A percentile compares a stretch with the other conserved stretches of the same genome.
Evolutionary conservation across 2,888 invertebrate species (phyloP).

Genomic region (Cataglyphis altisquamis): DNA sequence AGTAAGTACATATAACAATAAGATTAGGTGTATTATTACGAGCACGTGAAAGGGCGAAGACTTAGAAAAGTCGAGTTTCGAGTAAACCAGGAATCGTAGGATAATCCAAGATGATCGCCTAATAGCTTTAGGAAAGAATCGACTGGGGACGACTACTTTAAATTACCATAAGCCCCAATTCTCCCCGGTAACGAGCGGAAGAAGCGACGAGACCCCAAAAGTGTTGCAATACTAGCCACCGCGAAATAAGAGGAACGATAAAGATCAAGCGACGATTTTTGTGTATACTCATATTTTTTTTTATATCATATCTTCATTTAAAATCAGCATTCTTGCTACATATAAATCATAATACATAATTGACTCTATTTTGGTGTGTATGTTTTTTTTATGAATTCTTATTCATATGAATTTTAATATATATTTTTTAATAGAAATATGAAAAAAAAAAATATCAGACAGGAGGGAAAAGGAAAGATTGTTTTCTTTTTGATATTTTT

Average conservation of each 20-base stretch:
- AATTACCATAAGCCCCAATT: constrained; percentile 85
- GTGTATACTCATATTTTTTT: neutral
- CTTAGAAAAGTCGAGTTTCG: constrained; percentile 84
- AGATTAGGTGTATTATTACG: constrained; percentile 2
- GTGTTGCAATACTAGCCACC: constrained; percentile 80
- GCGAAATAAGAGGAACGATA: constrained; percentile 59
- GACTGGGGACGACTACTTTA: constrained; percentile 82
- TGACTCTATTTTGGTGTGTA: neutral
- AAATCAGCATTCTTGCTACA: neutral
- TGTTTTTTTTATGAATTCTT: neutral
- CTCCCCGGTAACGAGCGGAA: constrained; percentile 83
- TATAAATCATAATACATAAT: neutral
- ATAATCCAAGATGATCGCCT: constrained; percentile 86
- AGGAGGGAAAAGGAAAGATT: constrained; percentile 39
- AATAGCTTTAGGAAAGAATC: constrained; percentile 86
- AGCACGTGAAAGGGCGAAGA: constrained; percentile 77
- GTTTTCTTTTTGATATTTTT: constrained; percentile 15
- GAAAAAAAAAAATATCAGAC: constrained; percentile 44
- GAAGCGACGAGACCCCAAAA: constrained; percentile 85
- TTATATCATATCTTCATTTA: neutral
- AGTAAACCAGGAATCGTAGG: constrained; percentile 83
- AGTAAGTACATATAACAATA: neutral
- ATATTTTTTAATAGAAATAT: constrained; percentile 14
- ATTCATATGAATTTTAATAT: neutral
- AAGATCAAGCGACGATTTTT: constrained; percentile 54